Evolutionary conservation across 2,797 vertebrate genomes (phyloP), one percentile per base, ranked within the genome.

Genomic region (Brotula barbata): DNA sequence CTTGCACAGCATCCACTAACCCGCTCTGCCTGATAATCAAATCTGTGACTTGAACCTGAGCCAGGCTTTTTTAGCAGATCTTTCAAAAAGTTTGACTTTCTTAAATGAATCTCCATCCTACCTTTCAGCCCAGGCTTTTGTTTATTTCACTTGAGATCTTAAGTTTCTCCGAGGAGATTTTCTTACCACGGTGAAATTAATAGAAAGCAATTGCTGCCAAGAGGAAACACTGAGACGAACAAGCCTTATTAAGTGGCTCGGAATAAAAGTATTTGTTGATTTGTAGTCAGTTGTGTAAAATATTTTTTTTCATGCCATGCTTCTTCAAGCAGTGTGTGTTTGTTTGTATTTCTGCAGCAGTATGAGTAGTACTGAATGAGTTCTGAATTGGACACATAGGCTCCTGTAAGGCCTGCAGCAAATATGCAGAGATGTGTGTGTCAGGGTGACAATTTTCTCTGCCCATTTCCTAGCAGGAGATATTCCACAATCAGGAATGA

Each of bases 381-480:
- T 3, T 51, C 37, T 25, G 36, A 12, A 28, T 28, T 8, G 4
- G 25, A 28, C 25, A 28, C 25, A 28, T 28, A 45, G 17, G 39
- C 50, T 40, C 57, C 41, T 60, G 63, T 71, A 72, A 67, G 12
- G 14, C 15, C 28, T 16, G 16, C 75, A 58, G 68, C 71, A 77
- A 68, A 73, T 75, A 43, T 71, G 63, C 64, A 52, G 16, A 6
- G 36, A 73, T 42, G 37, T 51, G 52, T 73, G 60, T 7, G 46
- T 73, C 53, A 50, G 17, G 45, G 3, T 39, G 0, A 37, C 61
- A 59, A 40, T 46, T 65, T 21, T 17, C 43, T 48, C 58, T 69
- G 64, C 64, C 72, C 67, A 41, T 77, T 54, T 72, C 61, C 70
- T 15, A 41, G 65, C 52, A 8, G 62, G 58, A 67, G 75, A 68